These are phyloP conservation scores for Cepaea nemoralis DNA, from an alignment of 1,140 invertebrate genomes.

Conservation along the genomic window DNA sequence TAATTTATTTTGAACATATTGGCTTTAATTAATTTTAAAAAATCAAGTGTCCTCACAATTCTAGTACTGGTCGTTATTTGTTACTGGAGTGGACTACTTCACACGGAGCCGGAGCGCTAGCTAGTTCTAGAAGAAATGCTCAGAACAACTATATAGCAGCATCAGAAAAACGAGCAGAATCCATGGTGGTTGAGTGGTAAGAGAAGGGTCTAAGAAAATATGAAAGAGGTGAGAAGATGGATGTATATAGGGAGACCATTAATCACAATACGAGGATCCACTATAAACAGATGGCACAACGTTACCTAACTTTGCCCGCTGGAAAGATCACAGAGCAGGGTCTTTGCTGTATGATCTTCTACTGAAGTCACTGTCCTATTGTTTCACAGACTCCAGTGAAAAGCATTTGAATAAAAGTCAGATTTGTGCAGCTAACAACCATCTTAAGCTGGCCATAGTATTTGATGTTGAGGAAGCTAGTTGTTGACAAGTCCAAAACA, in stretches of 20 bases:
- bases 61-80: no score
- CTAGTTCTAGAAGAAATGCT: no score
- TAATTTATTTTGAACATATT: no score
- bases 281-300: constrained; percentile 1
- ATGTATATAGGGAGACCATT: neutral
- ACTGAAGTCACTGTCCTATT: constrained; percentile 19
- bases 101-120: no score
- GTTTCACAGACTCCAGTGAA: neutral
- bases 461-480: constrained; percentile 9
- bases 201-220: neutral
- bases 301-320: neutral
- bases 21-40: no score
- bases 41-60: no score
- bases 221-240: constrained; percentile 6
- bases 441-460: constrained; percentile 26
- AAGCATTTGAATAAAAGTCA: constrained; percentile 2
- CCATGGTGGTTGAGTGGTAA: constrained; percentile 19
- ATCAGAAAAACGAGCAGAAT: no score
- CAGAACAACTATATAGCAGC: no score
- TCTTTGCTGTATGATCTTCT: neutral
- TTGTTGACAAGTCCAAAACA: no score
- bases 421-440: constrained; percentile 1
- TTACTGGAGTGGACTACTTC: no score
- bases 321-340: neutral
- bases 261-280: constrained; percentile 4